Base-by-base conservation (phyloP, 2,113 vertebrate genomes). In the Erythrolamprus reginae region DNA sequence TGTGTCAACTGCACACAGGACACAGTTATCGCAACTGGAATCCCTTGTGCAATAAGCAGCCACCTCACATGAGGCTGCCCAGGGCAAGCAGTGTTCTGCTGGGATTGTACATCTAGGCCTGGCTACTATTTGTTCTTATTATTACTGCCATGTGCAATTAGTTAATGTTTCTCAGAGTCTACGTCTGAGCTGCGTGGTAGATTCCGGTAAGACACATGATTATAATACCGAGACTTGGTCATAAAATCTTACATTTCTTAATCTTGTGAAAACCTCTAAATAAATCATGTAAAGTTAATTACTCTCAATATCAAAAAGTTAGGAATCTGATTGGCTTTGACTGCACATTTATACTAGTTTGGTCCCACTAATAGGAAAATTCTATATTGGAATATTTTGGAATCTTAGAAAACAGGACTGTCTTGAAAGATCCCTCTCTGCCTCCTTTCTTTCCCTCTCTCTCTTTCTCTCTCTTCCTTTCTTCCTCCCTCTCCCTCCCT, bases 31-130 rank as follows among this genome's bases (percentile, higher is more conserved):
- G 10, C 93, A 94, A 89, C 12, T 47, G 6, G 89, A 94, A 92
- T 52, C 92, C 50, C 94, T 96, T 94, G 89, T 92, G 92, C 94
- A 96, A 94, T 93, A 95, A 94, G 92, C 86, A 95, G 87, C 88
- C 83, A 89, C 86, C 65, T 92, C 91, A 93, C 83, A 93, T 89
- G 92, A 93, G 87, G 45, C 93, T 93, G 95, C 93, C 93, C 94
- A 77, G 89, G 90, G 95, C 95, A 94, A 86, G 23, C 58, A 48
- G 38, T 13, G 21, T 91, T 95, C 95, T 89, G 89, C 89, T 93
- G 92, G 84, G 91, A 95, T 21, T 21, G 91, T 89, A 93, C 92
- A 95, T 88, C 86, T 91, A 89, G n/a, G 33, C 92, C 65, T 92
- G 92, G 24, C 89, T 96, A 88, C 48, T 82, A 52, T 84, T 88